A percentile compares a stretch with the other conserved stretches of the same genome.
Evolutionary conservation across 1,140 invertebrate genomes (phyloP).

Genomic region (Euwallacea fornicatus): DNA sequence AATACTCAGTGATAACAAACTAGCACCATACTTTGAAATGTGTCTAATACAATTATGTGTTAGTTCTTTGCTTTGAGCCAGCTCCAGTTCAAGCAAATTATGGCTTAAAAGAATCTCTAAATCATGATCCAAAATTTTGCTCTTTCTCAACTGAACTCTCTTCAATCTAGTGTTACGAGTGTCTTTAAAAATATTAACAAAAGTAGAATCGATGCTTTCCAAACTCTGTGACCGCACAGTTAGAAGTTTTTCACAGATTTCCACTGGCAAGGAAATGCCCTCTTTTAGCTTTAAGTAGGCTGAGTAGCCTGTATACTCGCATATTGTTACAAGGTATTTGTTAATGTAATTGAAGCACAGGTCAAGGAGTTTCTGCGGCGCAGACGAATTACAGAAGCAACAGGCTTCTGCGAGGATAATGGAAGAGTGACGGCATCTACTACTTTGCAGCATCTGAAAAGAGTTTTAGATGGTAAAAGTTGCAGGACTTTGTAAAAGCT

Average conservation of each 20-base stretch:
- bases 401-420: conserved; percentile 48
- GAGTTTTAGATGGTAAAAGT: too few species aligned
- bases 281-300: conserved; percentile 54
- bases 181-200: conserved; percentile 74
- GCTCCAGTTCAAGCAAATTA: conserved; percentile 70
- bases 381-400: conserved; percentile 47
- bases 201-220: conserved; percentile 63
- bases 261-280: conserved; percentile 65
- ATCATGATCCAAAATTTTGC: conserved; percentile 70
- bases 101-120: conserved; percentile 70
- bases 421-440: conserved; percentile 49
- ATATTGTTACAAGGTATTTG: conserved; percentile 64
- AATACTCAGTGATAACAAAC: conserved; percentile 54
- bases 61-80: conserved; percentile 71
- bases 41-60: conserved; percentile 54
- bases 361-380: conserved; percentile 59
- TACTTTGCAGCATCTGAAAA: conserved; percentile 50
- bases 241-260: conserved; percentile 72
- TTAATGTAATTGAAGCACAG: conserved; percentile 67
- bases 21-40: conserved; percentile 53
- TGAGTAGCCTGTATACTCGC: conserved; percentile 51
- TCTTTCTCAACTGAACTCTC: conserved; percentile 68
- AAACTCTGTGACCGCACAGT: conserved; percentile 61
- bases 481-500: too few species aligned
- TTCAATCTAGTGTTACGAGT: conserved; percentile 66